phyloP scores from a whole-genome alignment of 1,140 invertebrate genomes.

The Diplogasteroides magnus region DNA sequence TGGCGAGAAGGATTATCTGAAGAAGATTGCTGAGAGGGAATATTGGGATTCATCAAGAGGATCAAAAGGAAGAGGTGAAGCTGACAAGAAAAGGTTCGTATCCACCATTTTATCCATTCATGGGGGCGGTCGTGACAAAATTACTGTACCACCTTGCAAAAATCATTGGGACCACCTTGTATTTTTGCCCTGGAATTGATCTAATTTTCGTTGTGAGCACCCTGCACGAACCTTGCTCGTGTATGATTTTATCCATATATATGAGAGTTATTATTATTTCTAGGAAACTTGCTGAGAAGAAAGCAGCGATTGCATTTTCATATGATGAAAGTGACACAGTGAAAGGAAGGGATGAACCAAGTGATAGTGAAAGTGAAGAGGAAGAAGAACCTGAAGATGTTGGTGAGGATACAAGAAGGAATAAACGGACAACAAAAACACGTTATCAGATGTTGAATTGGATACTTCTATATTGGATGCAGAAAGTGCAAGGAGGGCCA shows the following conservation, averaged over 20 bases:
- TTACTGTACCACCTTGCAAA: too few relatives aligned
- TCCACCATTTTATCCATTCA: too few relatives aligned
- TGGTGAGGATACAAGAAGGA: conserved; percentile 12
- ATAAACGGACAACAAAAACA: not conserved
- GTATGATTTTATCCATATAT: too few relatives aligned
- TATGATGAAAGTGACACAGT: conserved; percentile 40
- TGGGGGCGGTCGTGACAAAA: too few relatives aligned
- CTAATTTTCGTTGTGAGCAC: too few relatives aligned
- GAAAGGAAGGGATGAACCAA: conserved; percentile 8
- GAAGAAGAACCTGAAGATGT: conserved; percentile 24
- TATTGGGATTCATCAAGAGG: conserved; percentile 12
- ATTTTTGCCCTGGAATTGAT: too few relatives aligned
- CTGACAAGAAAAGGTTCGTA: conserved; percentile 32
- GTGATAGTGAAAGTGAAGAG: conserved; percentile 11
- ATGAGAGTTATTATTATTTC: conserved; percentile 29
- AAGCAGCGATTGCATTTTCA: conserved; percentile 48
- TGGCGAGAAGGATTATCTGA: conserved; percentile 11
- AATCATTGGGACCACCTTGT: too few relatives aligned
- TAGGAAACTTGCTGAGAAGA: conserved; percentile 38
- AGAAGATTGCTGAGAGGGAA: conserved; percentile 34
- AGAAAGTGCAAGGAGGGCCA: conserved; percentile 35
- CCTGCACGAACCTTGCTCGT: too few relatives aligned
- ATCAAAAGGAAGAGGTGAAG: conserved; percentile 3
- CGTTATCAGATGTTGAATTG: conserved; percentile 36
- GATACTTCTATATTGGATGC: conserved; percentile 39